A percentile compares a stretch with the other conserved stretches of the same genome.
Evolutionary conservation across 35 echinoderm and acorn worm genomes (phyloP).

Genomic region (Heliocidaris tuberculata): DNA sequence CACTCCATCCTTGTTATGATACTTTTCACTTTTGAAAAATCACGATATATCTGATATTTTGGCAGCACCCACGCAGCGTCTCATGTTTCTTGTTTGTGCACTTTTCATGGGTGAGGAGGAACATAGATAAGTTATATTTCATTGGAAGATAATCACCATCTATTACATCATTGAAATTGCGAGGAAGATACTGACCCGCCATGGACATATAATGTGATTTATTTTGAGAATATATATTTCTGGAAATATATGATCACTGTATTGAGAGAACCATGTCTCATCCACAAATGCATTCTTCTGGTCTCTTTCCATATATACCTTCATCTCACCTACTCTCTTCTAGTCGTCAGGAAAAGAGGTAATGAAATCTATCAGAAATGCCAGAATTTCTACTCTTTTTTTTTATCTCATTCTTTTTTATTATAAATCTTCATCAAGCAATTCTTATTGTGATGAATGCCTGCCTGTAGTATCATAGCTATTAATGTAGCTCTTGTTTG

Average conservation of each 20-base stretch:
- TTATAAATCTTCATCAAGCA: not conserved
- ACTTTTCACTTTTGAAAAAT: not conserved
- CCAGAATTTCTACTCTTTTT: conserved; percentile 1
- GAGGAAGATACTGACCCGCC: not conserved
- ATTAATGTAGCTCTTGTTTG: not conserved
- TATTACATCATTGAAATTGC: not conserved
- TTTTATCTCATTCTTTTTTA: not conserved
- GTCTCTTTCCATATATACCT: conserved; percentile 49
- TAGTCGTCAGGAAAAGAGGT: conserved; percentile 52
- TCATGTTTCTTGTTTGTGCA: conserved; percentile 11
- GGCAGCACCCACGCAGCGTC: not conserved
- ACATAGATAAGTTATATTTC: not conserved
- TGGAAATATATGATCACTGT: not conserved
- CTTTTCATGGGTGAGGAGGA: not conserved
- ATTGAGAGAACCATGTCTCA: conserved; percentile 28
- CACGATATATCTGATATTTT: not conserved
- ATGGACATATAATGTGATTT: not conserved
- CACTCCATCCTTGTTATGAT: not conserved
- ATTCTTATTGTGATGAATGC: conserved; percentile 3
- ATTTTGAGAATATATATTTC: not conserved
- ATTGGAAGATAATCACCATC: not conserved
- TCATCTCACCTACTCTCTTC: conserved; percentile 46
- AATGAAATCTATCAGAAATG: conserved; percentile 23
- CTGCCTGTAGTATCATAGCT: conserved; percentile 15
- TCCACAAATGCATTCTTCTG: conserved; percentile 47